phyloP scores from a whole-genome alignment of 2,797 vertebrate genomes.

The Peromyscus eremicus region DNA sequence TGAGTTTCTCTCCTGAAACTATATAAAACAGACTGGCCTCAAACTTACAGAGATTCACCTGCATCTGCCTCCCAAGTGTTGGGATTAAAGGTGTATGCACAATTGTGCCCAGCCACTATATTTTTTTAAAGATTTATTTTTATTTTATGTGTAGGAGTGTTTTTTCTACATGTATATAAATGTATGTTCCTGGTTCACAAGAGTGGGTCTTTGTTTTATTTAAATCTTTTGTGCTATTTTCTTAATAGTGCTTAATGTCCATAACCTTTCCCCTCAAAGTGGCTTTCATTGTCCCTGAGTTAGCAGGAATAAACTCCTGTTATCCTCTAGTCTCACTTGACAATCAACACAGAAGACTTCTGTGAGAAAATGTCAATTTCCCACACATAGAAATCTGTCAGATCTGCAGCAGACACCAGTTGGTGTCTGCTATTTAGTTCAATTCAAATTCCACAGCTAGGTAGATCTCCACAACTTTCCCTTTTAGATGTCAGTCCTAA shows the following conservation, averaged over 20 bases:
- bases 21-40: background rate
- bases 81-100: background rate
- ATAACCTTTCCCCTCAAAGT: background rate
- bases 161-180: background rate
- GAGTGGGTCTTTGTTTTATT: background rate
- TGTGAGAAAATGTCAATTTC: background rate
- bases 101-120: background rate
- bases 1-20: no score
- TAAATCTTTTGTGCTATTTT: background rate
- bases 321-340: background rate
- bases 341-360: background rate
- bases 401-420: background rate
- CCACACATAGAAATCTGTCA: background rate
- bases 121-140: background rate
- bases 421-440: background rate
- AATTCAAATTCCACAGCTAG: background rate
- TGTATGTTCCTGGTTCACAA: background rate
- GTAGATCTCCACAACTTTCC: background rate
- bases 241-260: background rate
- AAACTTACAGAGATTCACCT: background rate
- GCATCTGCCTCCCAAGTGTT: background rate
- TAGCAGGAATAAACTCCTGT: background rate
- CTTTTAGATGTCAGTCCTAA: background rate
- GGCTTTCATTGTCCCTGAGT: background rate
- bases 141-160: background rate